Percentiles rank a stretch among this genome's conserved stretches.
Conservation (phyloP, 2,888 invertebrate species). For the Apamea anceps region DNA sequence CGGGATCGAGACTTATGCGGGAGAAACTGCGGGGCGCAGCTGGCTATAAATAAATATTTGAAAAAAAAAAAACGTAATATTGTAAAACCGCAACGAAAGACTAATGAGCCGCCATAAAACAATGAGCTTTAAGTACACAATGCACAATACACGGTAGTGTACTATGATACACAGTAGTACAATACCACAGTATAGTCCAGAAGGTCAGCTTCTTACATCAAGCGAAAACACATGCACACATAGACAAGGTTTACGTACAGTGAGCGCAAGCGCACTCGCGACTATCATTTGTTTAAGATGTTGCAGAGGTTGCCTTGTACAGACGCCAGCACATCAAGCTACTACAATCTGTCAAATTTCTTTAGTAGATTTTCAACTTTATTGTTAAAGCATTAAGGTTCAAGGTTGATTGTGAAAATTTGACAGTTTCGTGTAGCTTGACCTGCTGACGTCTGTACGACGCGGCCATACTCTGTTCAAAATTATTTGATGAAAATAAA, state of each 20-base stretch:
- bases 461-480: not conserved
- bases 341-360: no score
- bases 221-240: not conserved
- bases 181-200: not conserved
- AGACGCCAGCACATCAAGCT: no score
- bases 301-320: not conserved
- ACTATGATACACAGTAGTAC: conserved; percentile 2
- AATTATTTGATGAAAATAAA: not conserved
- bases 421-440: no score
- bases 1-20: no score
- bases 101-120: conserved; percentile 22
- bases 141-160: conserved; percentile 7
- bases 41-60: not conserved
- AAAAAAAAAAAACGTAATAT: not conserved
- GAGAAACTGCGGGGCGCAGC: not conserved
- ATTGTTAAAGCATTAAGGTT: no score
- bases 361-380: no score
- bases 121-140: conserved; percentile 21
- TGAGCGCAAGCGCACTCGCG: not conserved
- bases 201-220: not conserved
- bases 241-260: not conserved
- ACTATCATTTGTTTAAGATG: not conserved
- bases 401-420: no score
- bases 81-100: conserved; percentile 4
- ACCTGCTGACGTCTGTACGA: no score